phyloP scores from a whole-genome alignment of 2,888 invertebrate species.

The Stictocephala bisonia region DNA sequence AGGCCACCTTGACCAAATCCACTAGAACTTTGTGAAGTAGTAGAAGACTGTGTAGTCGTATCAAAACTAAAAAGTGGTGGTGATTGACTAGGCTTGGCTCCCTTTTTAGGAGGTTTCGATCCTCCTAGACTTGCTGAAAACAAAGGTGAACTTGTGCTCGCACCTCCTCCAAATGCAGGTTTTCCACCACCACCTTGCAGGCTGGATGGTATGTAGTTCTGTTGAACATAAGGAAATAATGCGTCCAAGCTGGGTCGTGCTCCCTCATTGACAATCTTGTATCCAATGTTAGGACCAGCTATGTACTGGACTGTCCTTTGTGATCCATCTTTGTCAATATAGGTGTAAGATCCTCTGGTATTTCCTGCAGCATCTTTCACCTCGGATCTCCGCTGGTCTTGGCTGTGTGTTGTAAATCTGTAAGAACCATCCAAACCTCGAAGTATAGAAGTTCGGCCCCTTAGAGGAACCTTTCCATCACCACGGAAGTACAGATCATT shows the following conservation, averaged over 20 bases:
- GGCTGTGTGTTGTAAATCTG: constrained; percentile 79
- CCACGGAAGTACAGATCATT: constrained; percentile 70
- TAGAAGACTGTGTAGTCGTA: background rate
- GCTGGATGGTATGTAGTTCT: constrained; percentile 39
- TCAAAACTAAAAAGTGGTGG: constrained; percentile 10
- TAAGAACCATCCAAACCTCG: constrained; percentile 80
- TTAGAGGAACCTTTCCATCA: constrained; percentile 64
- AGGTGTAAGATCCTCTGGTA: constrained; percentile 81
- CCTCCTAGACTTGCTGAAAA: background rate
- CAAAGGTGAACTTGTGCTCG: background rate
- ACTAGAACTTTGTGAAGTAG: background rate
- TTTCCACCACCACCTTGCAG: background rate
- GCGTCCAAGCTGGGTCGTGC: constrained; percentile 75
- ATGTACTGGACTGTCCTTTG: constrained; percentile 82
- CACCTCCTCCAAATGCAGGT: background rate
- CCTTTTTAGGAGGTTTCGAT: background rate
- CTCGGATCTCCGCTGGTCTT: constrained; percentile 80
- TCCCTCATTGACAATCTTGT: constrained; percentile 77
- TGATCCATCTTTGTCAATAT: constrained; percentile 81
- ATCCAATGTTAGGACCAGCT: constrained; percentile 83
- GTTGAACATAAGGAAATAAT: constrained; percentile 68
- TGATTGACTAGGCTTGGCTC: too few relatives aligned
- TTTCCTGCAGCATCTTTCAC: constrained; percentile 78
- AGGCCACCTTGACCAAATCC: constrained; percentile 33
- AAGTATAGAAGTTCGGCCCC: constrained; percentile 79